Conservation (phyloP, 2,113 vertebrate genomes). For the Ceyx melanurus region DNA sequence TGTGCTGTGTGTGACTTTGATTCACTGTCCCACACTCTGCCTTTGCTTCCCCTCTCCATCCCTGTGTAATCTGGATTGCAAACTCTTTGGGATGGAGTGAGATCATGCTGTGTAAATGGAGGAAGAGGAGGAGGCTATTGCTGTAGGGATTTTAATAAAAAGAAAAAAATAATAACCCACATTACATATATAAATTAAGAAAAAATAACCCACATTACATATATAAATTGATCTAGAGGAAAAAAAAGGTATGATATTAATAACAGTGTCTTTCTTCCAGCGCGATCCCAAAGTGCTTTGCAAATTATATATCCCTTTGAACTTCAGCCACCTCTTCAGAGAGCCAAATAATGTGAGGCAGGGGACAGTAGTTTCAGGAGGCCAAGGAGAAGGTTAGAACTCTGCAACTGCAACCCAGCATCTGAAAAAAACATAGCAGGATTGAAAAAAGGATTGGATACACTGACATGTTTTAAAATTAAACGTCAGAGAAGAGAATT, state of each 20-base stretch:
- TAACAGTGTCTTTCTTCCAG: constrained; percentile 34
- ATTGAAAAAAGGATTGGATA: background rate
- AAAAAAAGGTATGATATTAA: constrained; percentile 9
- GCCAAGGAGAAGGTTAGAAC: constrained; percentile 22
- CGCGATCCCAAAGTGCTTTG: constrained; percentile 39
- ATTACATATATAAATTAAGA: background rate
- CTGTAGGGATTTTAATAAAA: constrained; percentile 5
- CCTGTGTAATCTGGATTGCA: background rate
- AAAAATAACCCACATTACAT: background rate
- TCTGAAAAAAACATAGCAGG: constrained; percentile 33
- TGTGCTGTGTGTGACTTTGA: background rate
- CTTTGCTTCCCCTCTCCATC: background rate
- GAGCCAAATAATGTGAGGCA: constrained; percentile 37
- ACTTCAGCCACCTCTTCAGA: constrained; percentile 52
- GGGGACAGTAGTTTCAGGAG: constrained; percentile 36
- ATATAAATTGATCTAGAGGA: background rate
- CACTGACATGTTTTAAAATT: constrained; percentile 44
- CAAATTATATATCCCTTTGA: constrained; percentile 55
- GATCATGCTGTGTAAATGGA: background rate
- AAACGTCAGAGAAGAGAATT: constrained; percentile 52
- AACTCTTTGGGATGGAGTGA: background rate
- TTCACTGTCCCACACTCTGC: background rate
- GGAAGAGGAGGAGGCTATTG: background rate
- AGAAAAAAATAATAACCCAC: background rate
- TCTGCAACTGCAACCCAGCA: constrained; percentile 25